Base-by-base conservation (phyloP, 2,888 invertebrate species). In the Eledone cirrhosa region DNA sequence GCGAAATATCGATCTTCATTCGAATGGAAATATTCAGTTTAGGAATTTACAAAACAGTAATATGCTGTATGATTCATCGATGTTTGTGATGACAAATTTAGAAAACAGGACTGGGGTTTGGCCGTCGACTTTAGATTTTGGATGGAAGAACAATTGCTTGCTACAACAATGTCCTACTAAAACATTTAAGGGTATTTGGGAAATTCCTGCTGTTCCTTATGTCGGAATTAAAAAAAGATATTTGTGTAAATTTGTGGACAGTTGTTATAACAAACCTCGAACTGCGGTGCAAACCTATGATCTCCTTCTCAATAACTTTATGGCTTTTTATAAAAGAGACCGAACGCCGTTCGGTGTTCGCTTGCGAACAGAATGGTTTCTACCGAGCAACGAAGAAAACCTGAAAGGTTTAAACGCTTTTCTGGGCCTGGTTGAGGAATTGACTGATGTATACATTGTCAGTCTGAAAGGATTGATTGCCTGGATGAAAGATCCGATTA, bases 231-330 rank as follows among this genome's bases (percentile, higher is more conserved):
- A 81, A 22, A 80, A 82, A 65, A 80, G 83, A 5, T 67, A 80
- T n/a, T 75, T 82, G 0, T 88, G 88, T 75, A 81, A 85, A 27
- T 86, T 86, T 80, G 84, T 83, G 11, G 88, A 88, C 48, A 82
- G 80, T 7, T 88, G 88, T 77, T 78, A 81, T 5, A 79, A 24
- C 13, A 84, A 82, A 67, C 85, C 84, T 13, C 59, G 31, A 13
- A 81, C 81, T 33, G 81, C 80, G 33, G 67, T 82, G 27, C 82
- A 85, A 65, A 85, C 86, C 11, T 75, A 82, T n/a, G 79, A 84
- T 8, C 94, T 94, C 90, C 93, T 94, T 84, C 88, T 92, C 74
- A 93, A 94, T 82, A 97, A 96, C 90, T 97, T 97, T 89, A 83
- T 48, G 48, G 48, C 29, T 1, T 29, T 48, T 29, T 76, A 76